Conservation (phyloP, 2,888 invertebrate species). For the Yponomeuta sedellus region DNA sequence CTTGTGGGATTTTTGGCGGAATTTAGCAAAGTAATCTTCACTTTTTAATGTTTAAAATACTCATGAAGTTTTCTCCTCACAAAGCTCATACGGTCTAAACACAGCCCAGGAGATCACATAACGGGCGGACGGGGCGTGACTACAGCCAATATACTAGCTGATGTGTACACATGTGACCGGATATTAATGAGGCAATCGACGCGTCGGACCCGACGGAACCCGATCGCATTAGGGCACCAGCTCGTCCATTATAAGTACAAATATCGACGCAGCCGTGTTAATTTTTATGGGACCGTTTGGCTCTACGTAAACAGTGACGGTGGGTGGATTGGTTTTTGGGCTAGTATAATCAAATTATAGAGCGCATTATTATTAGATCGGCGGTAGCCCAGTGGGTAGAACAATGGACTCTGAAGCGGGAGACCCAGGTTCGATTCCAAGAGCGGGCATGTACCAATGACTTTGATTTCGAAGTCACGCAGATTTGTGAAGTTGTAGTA, state of each 20-base stretch:
- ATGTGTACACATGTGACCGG: slow-evolving; percentile 39
- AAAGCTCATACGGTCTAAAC: neutral
- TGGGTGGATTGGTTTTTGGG: neutral
- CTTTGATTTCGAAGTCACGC: no score
- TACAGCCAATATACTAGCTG: slow-evolving; percentile 14
- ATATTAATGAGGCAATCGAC: slow-evolving; percentile 63
- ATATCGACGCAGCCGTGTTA: slow-evolving; percentile 34
- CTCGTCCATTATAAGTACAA: slow-evolving; percentile 43
- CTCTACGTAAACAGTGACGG: neutral
- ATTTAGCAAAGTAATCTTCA: no score
- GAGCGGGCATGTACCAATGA: no score
- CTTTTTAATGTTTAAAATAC: neutral
- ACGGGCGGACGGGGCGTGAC: slow-evolving; percentile 18
- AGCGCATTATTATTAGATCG: no score
- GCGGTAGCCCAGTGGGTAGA: no score
- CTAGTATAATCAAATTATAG: no score
- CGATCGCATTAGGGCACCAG: slow-evolving; percentile 34
- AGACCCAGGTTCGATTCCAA: no score
- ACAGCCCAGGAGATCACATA: slow-evolving; percentile 17
- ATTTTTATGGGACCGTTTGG: slow-evolving; percentile 34
- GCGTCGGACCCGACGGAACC: slow-evolving; percentile 38
- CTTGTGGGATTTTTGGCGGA: no score
- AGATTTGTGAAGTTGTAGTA: no score
- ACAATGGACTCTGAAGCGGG: no score
- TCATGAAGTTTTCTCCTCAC: neutral